phyloP scores from a whole-genome alignment of 2,888 invertebrate genomes.

The Ennomos quercinarius region DNA sequence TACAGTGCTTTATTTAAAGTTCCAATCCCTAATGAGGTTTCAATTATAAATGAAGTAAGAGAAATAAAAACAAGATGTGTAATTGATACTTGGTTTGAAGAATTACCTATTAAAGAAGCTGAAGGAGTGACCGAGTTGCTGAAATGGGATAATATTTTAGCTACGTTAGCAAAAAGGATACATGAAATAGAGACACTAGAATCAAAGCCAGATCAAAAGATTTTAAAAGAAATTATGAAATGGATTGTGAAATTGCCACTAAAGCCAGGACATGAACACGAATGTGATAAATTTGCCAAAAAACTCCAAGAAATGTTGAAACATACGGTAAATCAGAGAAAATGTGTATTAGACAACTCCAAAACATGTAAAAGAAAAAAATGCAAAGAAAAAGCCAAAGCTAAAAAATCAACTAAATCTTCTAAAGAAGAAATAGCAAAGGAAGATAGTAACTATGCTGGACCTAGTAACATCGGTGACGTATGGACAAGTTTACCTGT shows the following conservation, averaged over 20 bases:
- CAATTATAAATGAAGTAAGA: constrained; percentile 59
- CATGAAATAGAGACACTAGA: constrained; percentile 58
- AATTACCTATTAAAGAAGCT: constrained; percentile 53
- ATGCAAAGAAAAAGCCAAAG: constrained; percentile 30
- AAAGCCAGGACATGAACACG: constrained; percentile 41
- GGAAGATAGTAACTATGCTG: constrained; percentile 44
- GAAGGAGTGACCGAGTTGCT: constrained; percentile 48
- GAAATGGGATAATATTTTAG: constrained; percentile 58
- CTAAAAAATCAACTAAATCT: constrained; percentile 27
- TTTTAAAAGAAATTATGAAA: constrained; percentile 60
- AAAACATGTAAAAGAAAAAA: constrained; percentile 29
- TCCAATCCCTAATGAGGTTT: constrained; percentile 55
- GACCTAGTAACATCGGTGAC: constrained; percentile 40
- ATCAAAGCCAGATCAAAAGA: constrained; percentile 47
- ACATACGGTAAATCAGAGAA: constrained; percentile 51
- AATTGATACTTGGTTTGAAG: constrained; percentile 63
- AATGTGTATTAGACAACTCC: constrained; percentile 43
- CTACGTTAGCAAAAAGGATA: constrained; percentile 59
- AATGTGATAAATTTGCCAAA: constrained; percentile 46
- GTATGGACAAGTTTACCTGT: constrained; percentile 32
- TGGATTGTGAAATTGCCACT: constrained; percentile 62
- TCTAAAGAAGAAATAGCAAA: constrained; percentile 12
- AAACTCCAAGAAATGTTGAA: constrained; percentile 53
- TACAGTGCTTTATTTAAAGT: constrained; percentile 61
- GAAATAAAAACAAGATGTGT: constrained; percentile 65